Evolutionary conservation across 1,140 invertebrate species (phyloP).

Genomic region (Aphelinus atriplicis): DNA sequence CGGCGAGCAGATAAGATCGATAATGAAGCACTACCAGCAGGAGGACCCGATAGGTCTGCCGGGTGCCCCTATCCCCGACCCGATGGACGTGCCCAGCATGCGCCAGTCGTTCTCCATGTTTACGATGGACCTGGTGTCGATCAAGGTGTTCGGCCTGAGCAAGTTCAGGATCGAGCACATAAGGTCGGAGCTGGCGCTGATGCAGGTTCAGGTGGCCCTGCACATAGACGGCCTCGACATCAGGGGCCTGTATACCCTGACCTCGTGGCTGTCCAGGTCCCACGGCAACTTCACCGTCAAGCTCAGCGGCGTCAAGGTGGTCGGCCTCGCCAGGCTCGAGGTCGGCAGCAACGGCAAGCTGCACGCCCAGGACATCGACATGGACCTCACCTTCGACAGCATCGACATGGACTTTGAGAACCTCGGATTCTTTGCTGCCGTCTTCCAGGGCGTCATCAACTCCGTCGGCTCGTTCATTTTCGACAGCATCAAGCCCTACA

Average conservation of each 20-base stretch:
- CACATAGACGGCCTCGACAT: conserved; percentile 76
- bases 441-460: conserved; percentile 83
- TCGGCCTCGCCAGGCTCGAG: conserved; percentile 73
- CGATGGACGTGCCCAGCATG: conserved; percentile 81
- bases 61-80: conserved; percentile 79
- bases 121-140: conserved; percentile 76
- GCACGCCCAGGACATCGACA: conserved; percentile 78
- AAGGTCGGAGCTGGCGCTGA: conserved; percentile 72
- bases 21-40: conserved; percentile 86
- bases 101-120: conserved; percentile 76
- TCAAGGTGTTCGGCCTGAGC: conserved; percentile 78
- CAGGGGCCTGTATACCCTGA: conserved; percentile 79
- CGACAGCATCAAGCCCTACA: conserved; percentile 85
- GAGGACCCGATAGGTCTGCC: conserved; percentile 82
- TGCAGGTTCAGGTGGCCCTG: conserved; percentile 76
- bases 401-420: conserved; percentile 85
- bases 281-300: conserved; percentile 81
- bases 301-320: conserved; percentile 74
- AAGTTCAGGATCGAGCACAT: conserved; percentile 80
- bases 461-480: conserved; percentile 83
- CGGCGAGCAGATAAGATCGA: conserved; percentile 74
- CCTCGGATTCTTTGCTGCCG: conserved; percentile 76
- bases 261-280: conserved; percentile 75
- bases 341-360: conserved; percentile 79
- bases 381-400: conserved; percentile 81